Base-by-base conservation (phyloP, 35 echinoderm and acorn worm genomes). In the Lytechinus pictus region DNA sequence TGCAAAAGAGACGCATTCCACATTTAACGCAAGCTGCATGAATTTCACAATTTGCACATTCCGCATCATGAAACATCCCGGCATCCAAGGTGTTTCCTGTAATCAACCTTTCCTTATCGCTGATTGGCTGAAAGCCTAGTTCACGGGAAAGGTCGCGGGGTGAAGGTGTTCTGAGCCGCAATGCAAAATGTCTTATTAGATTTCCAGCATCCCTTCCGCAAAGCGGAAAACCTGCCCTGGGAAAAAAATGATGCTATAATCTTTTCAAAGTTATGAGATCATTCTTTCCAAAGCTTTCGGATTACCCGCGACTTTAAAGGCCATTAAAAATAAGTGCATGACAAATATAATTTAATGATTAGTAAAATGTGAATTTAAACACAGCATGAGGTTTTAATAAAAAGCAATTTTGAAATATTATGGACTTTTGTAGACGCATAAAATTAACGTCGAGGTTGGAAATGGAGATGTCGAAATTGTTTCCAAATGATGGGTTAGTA, bases 261-360 rank as follows among this genome's bases (percentile, higher is more conserved):
- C 66, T 79, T n/a, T 79, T 79, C 66, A 24, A 79, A 79, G 66
- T 79, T 79, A 79, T 79, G 66, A 79, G 66, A 79, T 79, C 66
- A 79, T 79, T 79, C 66, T n/a, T 79, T 79, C 66, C 66, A 79
- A 24, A 79, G 66, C 66, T 79, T 79, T 79, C 21, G 66, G 66
- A 8, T 79, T 79, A 79, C 66, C 66, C 66, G n/a, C 66, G 5
- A 79, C 66, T 16, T 79, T 79, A 79, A 79, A 79, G 66, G 66
- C 33, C 2, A 44, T 44, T 44, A 44, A 44, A 44, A 44, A 44
- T 1, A 44, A 44, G 33, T 44, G 33, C 33, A 44, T 44, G 33
- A 44, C 33, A 44, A 44, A 44, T 44, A 44, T 44, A 44, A 44
- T 44, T 44, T 44, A 44, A 44, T 44, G 33, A 44, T 1, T 44